Evolutionary conservation across 1,140 invertebrate species (phyloP).

Genomic region (Bombus waltoni): DNA sequence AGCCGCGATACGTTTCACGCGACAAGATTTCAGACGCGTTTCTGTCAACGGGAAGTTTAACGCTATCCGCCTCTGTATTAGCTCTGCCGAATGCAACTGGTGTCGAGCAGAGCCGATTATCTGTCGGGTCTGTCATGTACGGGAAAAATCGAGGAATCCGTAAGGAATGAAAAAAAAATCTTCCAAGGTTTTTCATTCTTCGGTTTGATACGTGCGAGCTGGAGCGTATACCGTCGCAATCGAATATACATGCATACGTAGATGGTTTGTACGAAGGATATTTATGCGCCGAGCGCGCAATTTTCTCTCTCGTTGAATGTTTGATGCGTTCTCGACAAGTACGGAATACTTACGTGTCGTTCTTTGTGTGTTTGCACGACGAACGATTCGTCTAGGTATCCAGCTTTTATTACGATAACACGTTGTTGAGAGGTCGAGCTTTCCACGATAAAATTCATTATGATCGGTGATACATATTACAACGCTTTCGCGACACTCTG

Average conservation of each 20-base stretch:
- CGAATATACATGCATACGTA: neutral
- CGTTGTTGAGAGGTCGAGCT: neutral
- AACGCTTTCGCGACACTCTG: neutral
- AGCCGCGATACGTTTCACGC: slow-evolving; percentile 39
- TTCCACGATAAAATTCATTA: neutral
- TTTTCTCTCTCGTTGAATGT: too few species aligned
- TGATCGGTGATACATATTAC: too few species aligned
- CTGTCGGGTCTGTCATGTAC: too few species aligned
- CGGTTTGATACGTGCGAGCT: neutral
- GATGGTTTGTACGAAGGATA: too few species aligned
- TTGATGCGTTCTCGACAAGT: too few species aligned
- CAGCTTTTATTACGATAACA: neutral
- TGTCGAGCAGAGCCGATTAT: slow-evolving; percentile 18
- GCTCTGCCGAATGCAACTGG: slow-evolving; percentile 60
- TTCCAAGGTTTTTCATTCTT: neutral
- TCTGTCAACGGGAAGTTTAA: slow-evolving; percentile 57
- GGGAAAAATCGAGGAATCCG: neutral
- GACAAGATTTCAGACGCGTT: slow-evolving; percentile 60
- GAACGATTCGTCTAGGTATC: neutral
- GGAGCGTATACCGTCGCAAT: neutral
- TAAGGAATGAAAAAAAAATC: too few species aligned
- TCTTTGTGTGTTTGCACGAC: too few species aligned
- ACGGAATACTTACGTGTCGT: too few species aligned
- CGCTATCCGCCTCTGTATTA: slow-evolving; percentile 41
- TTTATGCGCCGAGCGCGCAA: too few species aligned